phyloP scores from a whole-genome alignment of 2,888 invertebrate species.

The Agelastica alni region DNA sequence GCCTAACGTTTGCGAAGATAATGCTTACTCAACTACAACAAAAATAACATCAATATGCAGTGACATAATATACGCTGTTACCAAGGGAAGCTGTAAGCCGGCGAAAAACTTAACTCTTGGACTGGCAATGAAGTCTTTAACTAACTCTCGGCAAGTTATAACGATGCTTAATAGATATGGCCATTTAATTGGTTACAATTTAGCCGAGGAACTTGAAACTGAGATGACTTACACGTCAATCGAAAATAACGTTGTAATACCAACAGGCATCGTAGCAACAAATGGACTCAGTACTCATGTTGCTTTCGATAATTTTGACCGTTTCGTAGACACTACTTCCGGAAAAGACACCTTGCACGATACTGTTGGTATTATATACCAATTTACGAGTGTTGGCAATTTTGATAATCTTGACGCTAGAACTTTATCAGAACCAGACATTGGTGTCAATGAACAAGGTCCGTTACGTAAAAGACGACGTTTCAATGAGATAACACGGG shows the following conservation, averaged over 20 bases:
- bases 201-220: slow-evolving; percentile 46
- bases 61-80: slow-evolving; percentile 36
- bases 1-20: neutral
- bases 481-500: slow-evolving; percentile 20
- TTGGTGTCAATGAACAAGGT: slow-evolving; percentile 3
- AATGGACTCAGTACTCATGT: slow-evolving; percentile 39
- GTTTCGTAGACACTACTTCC: slow-evolving; percentile 29
- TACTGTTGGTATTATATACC: too few relatives aligned
- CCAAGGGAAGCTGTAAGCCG: slow-evolving; percentile 3
- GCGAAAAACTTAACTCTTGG: slow-evolving; percentile 27
- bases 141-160: slow-evolving; percentile 39
- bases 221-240: slow-evolving; percentile 35
- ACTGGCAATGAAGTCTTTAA: slow-evolving; percentile 40
- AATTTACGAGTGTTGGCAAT: slow-evolving; percentile 31
- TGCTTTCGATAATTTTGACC: slow-evolving; percentile 40
- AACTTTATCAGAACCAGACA: slow-evolving; percentile 10
- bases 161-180: slow-evolving; percentile 45
- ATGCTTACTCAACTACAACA: neutral
- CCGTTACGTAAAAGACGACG: slow-evolving; percentile 20
- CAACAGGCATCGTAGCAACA: slow-evolving; percentile 37
- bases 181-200: slow-evolving; percentile 41
- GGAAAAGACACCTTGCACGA: too few relatives aligned
- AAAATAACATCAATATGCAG: slow-evolving; percentile 32
- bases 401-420: slow-evolving; percentile 27
- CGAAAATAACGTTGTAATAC: slow-evolving; percentile 36